Evolutionary conservation across 1,140 invertebrate species (phyloP).

Genomic region (Wiebesia pumilae): DNA sequence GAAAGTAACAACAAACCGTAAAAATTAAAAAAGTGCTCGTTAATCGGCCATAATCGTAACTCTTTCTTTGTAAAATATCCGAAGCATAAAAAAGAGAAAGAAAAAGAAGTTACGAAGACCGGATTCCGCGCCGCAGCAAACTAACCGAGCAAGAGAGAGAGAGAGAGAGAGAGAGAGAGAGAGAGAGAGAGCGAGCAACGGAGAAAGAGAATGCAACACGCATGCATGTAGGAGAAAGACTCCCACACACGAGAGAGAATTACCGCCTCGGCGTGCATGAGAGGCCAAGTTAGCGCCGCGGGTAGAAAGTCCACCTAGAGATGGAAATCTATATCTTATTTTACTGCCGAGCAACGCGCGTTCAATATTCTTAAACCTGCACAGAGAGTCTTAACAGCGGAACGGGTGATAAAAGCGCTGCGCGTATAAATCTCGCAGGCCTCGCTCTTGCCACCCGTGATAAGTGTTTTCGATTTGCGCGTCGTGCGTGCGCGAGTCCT

Average conservation of each 20-base stretch:
- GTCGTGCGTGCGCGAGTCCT: too few species aligned
- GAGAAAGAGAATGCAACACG: background rate
- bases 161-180: background rate
- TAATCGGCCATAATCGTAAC: slow-evolving; percentile 27
- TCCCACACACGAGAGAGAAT: background rate
- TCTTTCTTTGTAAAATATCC: slow-evolving; percentile 10
- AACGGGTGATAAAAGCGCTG: slow-evolving; percentile 60
- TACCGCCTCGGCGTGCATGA: background rate
- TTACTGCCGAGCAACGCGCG: slow-evolving; percentile 61
- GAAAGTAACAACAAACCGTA: slow-evolving; percentile 9
- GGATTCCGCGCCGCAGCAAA: background rate
- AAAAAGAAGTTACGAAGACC: slow-evolving; percentile 33
- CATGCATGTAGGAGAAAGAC: background rate
- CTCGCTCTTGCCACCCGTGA: slow-evolving; percentile 2
- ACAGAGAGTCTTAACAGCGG: slow-evolving; percentile 51
- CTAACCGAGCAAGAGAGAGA: background rate
- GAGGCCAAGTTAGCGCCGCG: slow-evolving; percentile 35
- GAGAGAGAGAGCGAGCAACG: background rate
- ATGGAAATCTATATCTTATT: slow-evolving; percentile 74
- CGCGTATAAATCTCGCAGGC: slow-evolving; percentile 60
- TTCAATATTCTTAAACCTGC: slow-evolving; percentile 64
- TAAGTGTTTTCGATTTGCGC: slow-evolving; percentile 45
- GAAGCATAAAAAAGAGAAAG: slow-evolving; percentile 5
- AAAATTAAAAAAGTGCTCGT: slow-evolving; percentile 18
- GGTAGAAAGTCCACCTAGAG: slow-evolving; percentile 68